These are phyloP conservation scores for Napeogenes sylphis DNA, from an alignment of 2,888 invertebrate species.

Conservation along the genomic window DNA sequence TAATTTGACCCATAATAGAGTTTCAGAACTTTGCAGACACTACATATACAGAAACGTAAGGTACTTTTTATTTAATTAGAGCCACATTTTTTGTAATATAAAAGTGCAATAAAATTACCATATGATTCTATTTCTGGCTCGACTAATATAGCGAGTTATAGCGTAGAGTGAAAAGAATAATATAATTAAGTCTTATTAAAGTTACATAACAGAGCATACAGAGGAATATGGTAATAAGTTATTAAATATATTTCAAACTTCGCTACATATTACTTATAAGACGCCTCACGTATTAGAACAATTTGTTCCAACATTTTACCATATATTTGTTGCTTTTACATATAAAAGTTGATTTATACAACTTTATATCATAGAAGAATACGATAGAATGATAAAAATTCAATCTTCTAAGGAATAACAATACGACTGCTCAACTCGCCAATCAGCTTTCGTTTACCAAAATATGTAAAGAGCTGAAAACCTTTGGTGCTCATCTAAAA, in stretches of 20 bases:
- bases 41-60: too few relatives aligned
- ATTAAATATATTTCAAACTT: background rate
- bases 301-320: constrained; percentile 1
- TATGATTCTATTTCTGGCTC: too few relatives aligned
- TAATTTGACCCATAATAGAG: too few relatives aligned
- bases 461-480: constrained; percentile 16
- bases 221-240: background rate
- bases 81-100: too few relatives aligned
- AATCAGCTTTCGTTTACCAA: background rate
- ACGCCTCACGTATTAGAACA: background rate
- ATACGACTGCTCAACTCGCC: background rate
- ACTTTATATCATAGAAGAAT: background rate
- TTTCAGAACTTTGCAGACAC: too few relatives aligned
- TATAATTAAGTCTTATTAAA: too few relatives aligned
- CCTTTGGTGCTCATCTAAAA: constrained; percentile 13
- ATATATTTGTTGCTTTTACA: background rate
- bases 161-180: too few relatives aligned
- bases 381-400: background rate
- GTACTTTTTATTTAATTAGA: too few relatives aligned
- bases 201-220: too few relatives aligned
- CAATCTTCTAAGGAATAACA: constrained; percentile 1
- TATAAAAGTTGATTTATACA: constrained; percentile 5
- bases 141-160: too few relatives aligned
- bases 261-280: background rate
- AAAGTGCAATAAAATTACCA: too few relatives aligned